Base-by-base conservation (phyloP, 2,888 invertebrate species). In the Hirtodrosophila trivittata region DNA sequence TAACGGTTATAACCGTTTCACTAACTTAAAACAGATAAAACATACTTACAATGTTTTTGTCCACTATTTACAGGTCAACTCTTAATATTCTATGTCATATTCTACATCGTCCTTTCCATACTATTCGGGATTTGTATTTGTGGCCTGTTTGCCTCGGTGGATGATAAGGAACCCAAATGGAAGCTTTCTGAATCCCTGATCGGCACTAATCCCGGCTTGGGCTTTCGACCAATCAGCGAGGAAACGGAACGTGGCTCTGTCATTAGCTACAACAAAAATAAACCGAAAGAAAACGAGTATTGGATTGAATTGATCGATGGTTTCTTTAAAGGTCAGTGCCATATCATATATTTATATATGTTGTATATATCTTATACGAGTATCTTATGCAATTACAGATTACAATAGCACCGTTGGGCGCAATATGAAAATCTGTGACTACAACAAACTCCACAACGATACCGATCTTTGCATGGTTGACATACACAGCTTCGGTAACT, bases 71-170 rank as follows among this genome's bases (percentile, higher is more conserved):
- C 93, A 97, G 97, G 93, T 65, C 94, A 96, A 89, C 93, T 97
- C 63, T 87, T 95, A 14, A 71, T 94, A 0, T 99, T 98, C 92
- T 99, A 98, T 92, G 69, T 93, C 38, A 93, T 97, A 70, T 98
- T 98, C 93, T 98, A 97, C 92, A 92, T 94, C 42, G 93, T 94
- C 57, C 92, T 99, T 88, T 95, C 95, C 10, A 93, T 95, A 5
- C 92, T 98, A 86, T 98, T 97, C 90, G 93, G 95, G 0, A 93
- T 96, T 47, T 97, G 97, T 90, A 94, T 98, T 93, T 94, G 95
- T 62, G 95, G 95, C 0, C 93, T 99, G 75, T 92, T 96, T 80
- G 91, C 93, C 37, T 94, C 95, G 0, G 87, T 98, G 62, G 93
- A 94, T 68, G 89, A 93, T 0, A 90, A 92, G n/a, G 92, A 92